Evolutionary conservation across 2,113 vertebrate genomes (phyloP).

Genomic region (Rhineura floridana): DNA sequence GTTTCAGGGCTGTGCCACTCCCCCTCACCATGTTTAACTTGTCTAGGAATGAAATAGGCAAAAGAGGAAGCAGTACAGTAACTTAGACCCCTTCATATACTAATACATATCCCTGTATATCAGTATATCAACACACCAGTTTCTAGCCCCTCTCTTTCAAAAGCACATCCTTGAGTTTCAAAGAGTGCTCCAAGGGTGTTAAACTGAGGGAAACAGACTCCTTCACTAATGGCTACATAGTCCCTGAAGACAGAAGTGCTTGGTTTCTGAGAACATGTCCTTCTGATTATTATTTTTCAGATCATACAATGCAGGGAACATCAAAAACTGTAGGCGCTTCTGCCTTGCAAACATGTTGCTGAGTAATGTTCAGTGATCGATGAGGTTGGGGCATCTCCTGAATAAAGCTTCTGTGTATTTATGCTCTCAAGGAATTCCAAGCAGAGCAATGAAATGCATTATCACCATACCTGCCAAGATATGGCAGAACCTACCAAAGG

Average conservation of each 20-base stretch:
- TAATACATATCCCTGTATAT: too few relatives aligned
- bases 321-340: background rate
- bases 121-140: too few relatives aligned
- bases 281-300: background rate
- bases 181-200: background rate
- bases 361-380: conserved; percentile 9
- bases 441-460: background rate
- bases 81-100: too few relatives aligned
- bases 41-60: too few relatives aligned
- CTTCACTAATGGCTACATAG: background rate
- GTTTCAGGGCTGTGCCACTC: too few relatives aligned
- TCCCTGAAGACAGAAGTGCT: background rate
- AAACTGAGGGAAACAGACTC: background rate
- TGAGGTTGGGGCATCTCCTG: background rate
- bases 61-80: too few relatives aligned
- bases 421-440: background rate
- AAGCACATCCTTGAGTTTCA: too few relatives aligned
- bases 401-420: background rate
- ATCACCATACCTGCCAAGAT: too few relatives aligned
- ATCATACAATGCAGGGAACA: rapidly evolving
- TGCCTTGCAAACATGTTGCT: background rate
- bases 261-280: rapidly evolving
- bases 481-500: background rate
- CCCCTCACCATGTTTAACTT: too few relatives aligned
- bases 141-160: too few relatives aligned